phyloP scores from a whole-genome alignment of 2,888 invertebrate genomes.

The Lapara coniferarum region DNA sequence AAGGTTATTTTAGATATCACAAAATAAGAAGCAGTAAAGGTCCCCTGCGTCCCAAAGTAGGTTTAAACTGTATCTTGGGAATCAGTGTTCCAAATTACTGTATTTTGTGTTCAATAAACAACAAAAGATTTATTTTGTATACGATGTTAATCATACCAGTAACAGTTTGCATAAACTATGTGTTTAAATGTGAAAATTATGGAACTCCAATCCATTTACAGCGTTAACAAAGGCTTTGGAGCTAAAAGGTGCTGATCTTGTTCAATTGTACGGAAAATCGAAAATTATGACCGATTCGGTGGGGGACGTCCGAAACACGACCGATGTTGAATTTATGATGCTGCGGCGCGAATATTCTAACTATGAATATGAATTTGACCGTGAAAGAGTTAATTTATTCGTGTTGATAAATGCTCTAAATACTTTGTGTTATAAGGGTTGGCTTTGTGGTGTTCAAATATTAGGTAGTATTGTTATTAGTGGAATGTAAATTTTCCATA shows the following conservation, averaged over 20 bases:
- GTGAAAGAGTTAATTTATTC: constrained; percentile 30
- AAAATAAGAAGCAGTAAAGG: no score
- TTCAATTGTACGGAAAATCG: constrained; percentile 79
- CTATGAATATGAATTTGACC: constrained; percentile 55
- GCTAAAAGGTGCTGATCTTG: constrained; percentile 61
- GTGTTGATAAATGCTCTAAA: constrained; percentile 33
- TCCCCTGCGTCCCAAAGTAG: no score
- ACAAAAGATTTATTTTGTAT: no score
- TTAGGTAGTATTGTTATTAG: neutral
- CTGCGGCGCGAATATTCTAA: constrained; percentile 35
- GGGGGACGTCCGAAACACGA: constrained; percentile 59
- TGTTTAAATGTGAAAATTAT: constrained; percentile 7
- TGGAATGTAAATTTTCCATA: no score
- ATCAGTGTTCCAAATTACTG: no score
- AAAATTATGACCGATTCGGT: constrained; percentile 74
- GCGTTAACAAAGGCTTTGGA: constrained; percentile 17
- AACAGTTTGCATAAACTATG: neutral
- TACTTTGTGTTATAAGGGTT: neutral
- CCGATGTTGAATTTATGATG: constrained; percentile 62
- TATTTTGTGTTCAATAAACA: no score
- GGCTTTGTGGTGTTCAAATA: neutral
- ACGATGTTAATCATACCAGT: neutral
- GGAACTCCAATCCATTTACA: constrained; percentile 26
- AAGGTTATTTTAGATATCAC: no score
- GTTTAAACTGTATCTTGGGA: no score